phyloP scores from a whole-genome alignment of 2,113 vertebrate genomes.

The Proterorhinus semilunaris region DNA sequence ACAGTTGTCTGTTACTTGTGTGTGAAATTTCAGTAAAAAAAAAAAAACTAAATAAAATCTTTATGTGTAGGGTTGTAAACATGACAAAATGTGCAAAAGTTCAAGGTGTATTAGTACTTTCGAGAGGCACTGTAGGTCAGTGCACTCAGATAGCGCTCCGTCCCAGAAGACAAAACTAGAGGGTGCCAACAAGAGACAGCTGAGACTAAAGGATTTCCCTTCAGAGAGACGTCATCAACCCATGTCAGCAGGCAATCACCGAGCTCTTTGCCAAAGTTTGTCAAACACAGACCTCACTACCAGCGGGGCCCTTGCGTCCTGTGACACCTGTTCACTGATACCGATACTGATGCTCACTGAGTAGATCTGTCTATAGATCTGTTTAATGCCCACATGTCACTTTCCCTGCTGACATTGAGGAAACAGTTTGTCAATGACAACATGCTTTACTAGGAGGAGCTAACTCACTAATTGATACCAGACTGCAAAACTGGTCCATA shows the following conservation, averaged over 20 bases:
- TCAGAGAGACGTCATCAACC: constrained; percentile 43
- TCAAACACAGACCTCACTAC: constrained; percentile 40
- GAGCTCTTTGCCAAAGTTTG: constrained; percentile 23
- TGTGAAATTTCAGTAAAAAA: too few relatives aligned
- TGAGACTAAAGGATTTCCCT: constrained; percentile 57
- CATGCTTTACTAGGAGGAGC: too few relatives aligned
- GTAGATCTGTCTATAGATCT: constrained; percentile 48
- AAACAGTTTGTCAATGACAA: constrained; percentile 10
- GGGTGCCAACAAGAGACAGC: constrained; percentile 56
- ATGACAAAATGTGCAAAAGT: too few relatives aligned
- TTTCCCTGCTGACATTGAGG: constrained; percentile 46
- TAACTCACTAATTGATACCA: background rate
- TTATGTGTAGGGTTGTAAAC: too few relatives aligned
- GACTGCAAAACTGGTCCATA: background rate
- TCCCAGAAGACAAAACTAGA: background rate
- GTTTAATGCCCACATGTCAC: constrained; percentile 56
- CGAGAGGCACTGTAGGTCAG: constrained; percentile 33
- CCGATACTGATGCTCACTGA: background rate
- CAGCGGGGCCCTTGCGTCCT: constrained; percentile 51
- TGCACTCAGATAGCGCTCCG: constrained; percentile 25
- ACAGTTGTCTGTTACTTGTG: too few relatives aligned
- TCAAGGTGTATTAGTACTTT: too few relatives aligned
- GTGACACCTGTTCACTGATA: constrained; percentile 39
- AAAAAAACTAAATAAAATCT: too few relatives aligned
- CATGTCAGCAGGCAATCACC: constrained; percentile 30